Conservation (phyloP, 2,797 vertebrate genomes). For the Diplodus sargus region DNA sequence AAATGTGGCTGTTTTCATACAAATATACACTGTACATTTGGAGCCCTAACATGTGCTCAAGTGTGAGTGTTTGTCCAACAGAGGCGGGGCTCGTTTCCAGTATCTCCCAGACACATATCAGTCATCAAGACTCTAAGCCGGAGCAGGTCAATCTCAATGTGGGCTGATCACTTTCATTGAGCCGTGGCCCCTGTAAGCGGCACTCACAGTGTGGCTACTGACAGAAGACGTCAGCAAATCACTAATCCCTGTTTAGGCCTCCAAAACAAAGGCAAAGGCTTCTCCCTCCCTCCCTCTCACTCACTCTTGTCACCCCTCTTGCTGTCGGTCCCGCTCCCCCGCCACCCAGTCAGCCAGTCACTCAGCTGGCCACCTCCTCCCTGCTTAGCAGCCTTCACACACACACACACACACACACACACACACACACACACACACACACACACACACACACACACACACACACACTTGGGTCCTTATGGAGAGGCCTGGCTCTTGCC, state of each 20-base stretch:
- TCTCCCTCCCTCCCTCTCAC: constrained; percentile 43
- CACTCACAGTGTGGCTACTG: constrained; percentile 68
- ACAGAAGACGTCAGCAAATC: constrained; percentile 80
- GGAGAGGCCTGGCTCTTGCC: constrained; percentile 55
- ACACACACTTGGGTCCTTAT: constrained; percentile 60
- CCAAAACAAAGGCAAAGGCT: constrained; percentile 78
- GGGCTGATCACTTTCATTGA: constrained; percentile 66
- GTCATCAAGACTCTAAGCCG: constrained; percentile 61
- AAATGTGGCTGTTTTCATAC: background rate
- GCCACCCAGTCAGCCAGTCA: constrained; percentile 35
- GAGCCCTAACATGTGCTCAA: background rate
- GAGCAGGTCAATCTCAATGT: constrained; percentile 47
- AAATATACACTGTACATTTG: background rate
- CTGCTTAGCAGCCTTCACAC: constrained; percentile 41
- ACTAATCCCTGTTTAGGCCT: constrained; percentile 82
- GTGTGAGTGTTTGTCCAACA: constrained; percentile 10
- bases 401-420: constrained; percentile 21
- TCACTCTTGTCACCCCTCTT: constrained; percentile 66
- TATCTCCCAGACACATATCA: constrained; percentile 67
- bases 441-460: constrained; percentile 30
- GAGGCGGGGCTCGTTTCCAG: constrained; percentile 38
- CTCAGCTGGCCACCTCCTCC: constrained; percentile 37
- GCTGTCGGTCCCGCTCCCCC: constrained; percentile 50
- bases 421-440: constrained; percentile 22
- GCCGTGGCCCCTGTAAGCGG: constrained; percentile 47